Percentiles rank a stretch among this genome's conserved stretches.
phyloP scores from a whole-genome alignment of 2,113 vertebrate genomes.

The Axis porcinus region DNA sequence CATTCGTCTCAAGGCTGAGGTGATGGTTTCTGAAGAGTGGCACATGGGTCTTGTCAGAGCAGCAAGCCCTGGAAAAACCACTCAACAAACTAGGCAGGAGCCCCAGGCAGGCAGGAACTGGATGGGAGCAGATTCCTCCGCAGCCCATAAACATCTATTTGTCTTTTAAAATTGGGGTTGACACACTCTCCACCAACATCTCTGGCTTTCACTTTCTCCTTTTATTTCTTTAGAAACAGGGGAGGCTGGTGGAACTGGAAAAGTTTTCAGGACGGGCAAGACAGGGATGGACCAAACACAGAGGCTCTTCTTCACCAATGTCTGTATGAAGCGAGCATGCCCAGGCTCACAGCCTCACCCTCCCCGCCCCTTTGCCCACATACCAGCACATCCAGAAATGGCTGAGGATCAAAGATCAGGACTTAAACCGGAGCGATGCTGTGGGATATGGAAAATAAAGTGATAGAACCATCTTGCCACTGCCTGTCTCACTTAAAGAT shows the following conservation, averaged over 20 bases:
- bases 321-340: background rate
- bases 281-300: background rate
- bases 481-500: constrained; percentile 82
- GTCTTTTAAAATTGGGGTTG: background rate
- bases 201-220: constrained; percentile 11
- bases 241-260: constrained; percentile 19
- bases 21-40: background rate
- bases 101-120: background rate
- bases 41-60: background rate
- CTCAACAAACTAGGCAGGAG: background rate
- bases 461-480: constrained; percentile 79
- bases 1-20: background rate
- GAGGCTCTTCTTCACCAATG: background rate
- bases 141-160: background rate
- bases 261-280: constrained; percentile 44
- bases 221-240: background rate
- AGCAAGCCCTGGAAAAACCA: background rate
- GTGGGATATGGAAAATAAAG: constrained; percentile 80
- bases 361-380: background rate
- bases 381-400: constrained; percentile 72
- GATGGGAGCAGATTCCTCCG: background rate
- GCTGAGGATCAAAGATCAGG: constrained; percentile 81
- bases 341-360: background rate
- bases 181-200: background rate
- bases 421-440: constrained; percentile 76